Conservation (phyloP, 2,888 invertebrate genomes). For the Omphaloscelis lunosa region DNA sequence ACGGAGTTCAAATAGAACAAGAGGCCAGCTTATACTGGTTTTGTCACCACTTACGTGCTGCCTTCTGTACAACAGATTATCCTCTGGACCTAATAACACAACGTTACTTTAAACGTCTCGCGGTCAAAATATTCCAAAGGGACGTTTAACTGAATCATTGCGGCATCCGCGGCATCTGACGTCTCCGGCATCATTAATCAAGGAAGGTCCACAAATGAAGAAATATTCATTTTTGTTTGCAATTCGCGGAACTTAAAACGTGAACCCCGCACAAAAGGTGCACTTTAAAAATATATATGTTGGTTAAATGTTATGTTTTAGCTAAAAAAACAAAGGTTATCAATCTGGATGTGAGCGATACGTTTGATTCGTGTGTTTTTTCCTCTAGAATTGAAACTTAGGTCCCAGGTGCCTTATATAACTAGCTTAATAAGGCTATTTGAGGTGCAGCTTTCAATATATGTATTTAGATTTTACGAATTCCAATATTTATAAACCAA, state of each 20-base stretch:
- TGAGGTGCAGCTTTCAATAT: slow-evolving; percentile 1
- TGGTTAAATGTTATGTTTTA: slow-evolving; percentile 16
- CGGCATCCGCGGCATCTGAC: slow-evolving; percentile 49
- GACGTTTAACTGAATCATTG: slow-evolving; percentile 66
- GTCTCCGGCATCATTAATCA: slow-evolving; percentile 68
- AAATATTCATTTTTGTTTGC: slow-evolving; percentile 56
- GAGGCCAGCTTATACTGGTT: not conserved
- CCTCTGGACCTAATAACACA: slow-evolving; percentile 30
- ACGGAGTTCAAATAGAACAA: not conserved
- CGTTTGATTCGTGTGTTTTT: slow-evolving; percentile 7
- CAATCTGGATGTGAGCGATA: not conserved
- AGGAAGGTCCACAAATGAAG: slow-evolving; percentile 61
- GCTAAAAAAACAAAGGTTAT: slow-evolving; percentile 17
- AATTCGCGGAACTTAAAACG: slow-evolving; percentile 58
- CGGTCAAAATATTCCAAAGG: slow-evolving; percentile 52
- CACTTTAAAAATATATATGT: not conserved
- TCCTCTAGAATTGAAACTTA: slow-evolving; percentile 2
- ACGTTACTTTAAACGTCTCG: slow-evolving; percentile 14
- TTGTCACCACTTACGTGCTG: not conserved
- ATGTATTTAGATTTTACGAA: not conserved
- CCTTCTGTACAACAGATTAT: slow-evolving; percentile 12
- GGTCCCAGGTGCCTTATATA: slow-evolving; percentile 3
- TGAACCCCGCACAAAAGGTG: slow-evolving; percentile 30
- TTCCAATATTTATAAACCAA: slow-evolving; percentile 24
- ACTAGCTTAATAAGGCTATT: slow-evolving; percentile 12